Evolutionary conservation across 2,888 invertebrate species (phyloP).

Genomic region (Boloria euphrosyne): DNA sequence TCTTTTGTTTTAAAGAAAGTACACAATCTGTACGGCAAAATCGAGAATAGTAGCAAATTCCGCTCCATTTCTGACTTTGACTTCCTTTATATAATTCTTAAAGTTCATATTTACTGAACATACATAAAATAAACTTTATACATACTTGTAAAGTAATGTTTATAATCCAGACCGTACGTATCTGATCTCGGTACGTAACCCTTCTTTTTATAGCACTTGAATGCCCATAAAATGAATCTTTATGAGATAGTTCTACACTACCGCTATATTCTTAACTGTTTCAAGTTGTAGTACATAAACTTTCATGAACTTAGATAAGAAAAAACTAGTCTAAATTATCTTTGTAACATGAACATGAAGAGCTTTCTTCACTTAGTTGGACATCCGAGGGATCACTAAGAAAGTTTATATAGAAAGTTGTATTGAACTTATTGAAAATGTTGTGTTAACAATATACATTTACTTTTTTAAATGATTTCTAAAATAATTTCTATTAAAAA

Average conservation of each 20-base stretch:
- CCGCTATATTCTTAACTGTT: constrained; percentile 43
- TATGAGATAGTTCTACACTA: constrained; percentile 52
- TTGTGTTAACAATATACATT: too few relatives aligned
- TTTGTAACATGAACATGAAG: not conserved
- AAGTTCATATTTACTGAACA: constrained; percentile 4
- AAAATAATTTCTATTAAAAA: too few relatives aligned
- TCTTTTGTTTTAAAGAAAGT: too few relatives aligned
- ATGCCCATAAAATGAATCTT: constrained; percentile 61
- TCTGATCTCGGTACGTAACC: constrained; percentile 45
- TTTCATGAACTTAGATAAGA: constrained; percentile 34
- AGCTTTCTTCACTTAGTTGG: not conserved
- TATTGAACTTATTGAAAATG: too few relatives aligned
- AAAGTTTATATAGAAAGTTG: too few relatives aligned
- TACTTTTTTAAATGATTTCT: too few relatives aligned
- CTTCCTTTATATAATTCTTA: not conserved
- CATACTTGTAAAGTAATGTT: constrained; percentile 34
- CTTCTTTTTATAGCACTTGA: constrained; percentile 52
- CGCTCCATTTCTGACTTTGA: too few relatives aligned
- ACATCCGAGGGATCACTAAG: too few relatives aligned
- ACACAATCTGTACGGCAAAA: too few relatives aligned
- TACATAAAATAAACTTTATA: constrained; percentile 28
- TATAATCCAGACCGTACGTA: constrained; percentile 35
- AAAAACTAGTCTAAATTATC: constrained; percentile 12
- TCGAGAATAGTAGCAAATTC: too few relatives aligned
- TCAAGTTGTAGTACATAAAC: constrained; percentile 43